phyloP scores from a whole-genome alignment of 2,797 vertebrate genomes.

The Acridotheres tristis region DNA sequence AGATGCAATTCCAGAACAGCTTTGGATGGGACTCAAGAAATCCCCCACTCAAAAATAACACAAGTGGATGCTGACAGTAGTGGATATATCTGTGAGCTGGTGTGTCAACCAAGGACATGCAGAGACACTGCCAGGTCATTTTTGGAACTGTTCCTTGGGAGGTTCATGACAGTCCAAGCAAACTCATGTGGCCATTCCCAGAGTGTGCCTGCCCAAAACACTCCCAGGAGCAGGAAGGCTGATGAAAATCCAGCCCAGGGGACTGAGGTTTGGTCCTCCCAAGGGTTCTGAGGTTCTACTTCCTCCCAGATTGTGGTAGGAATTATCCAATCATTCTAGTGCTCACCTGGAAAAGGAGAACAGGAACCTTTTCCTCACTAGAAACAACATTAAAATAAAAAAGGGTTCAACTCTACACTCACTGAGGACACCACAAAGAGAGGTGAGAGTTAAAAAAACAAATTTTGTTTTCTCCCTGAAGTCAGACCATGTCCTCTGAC shows the following conservation, averaged over 20 bases:
- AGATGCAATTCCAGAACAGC: slow-evolving; percentile 58
- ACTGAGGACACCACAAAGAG: rapidly evolving
- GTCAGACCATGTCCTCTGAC: neutral
- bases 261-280: neutral
- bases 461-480: neutral
- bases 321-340: neutral
- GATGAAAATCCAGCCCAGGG: neutral
- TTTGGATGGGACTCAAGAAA: slow-evolving; percentile 64
- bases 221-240: neutral
- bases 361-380: neutral
- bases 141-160: slow-evolving; percentile 62
- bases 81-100: slow-evolving; percentile 55
- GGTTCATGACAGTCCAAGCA: neutral
- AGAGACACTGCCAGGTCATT: slow-evolving; percentile 65
- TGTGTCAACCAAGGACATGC: slow-evolving; percentile 59
- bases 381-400: neutral
- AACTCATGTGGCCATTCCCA: neutral
- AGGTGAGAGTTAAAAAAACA: neutral
- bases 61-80: slow-evolving; percentile 63
- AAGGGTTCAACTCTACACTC: neutral
- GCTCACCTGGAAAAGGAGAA: neutral
- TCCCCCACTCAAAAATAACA: slow-evolving; percentile 62
- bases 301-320: neutral
- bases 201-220: neutral
- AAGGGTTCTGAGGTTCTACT: neutral